A percentile compares a stretch with the other conserved stretches of the same genome.
Evolutionary conservation across 2,797 vertebrate genomes (phyloP).

Genomic region (Amniataba percoides): DNA sequence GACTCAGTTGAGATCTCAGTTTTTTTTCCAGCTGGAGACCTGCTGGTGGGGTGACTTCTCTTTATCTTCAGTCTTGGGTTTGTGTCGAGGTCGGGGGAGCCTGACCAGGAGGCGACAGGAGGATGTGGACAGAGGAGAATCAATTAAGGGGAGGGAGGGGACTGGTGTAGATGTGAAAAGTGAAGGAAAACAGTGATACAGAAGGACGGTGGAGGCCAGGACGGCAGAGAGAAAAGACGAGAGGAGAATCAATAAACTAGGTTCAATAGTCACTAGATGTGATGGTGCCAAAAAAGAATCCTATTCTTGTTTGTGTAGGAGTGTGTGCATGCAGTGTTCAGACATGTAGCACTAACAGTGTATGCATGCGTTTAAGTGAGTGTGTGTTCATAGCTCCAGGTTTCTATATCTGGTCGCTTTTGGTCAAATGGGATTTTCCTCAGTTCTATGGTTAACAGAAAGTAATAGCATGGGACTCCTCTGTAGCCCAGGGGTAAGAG

Average conservation of each 20-base stretch:
- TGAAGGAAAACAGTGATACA: conserved; percentile 30
- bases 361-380: neutral
- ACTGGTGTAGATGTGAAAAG: conserved; percentile 27
- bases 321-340: conserved; percentile 9
- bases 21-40: neutral
- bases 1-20: conserved; percentile 2
- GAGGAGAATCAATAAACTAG: conserved; percentile 53
- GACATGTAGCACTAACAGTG: neutral
- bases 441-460: conserved; percentile 36
- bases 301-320: conserved; percentile 34
- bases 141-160: conserved; percentile 41
- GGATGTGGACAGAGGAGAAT: conserved; percentile 52
- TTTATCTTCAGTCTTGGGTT: conserved; percentile 19
- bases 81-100: conserved; percentile 25
- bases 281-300: conserved; percentile 31
- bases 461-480: conserved; percentile 15
- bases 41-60: conserved; percentile 26
- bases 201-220: conserved; percentile 8
- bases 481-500: neutral
- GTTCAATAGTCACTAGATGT: conserved; percentile 50
- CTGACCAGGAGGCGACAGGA: conserved; percentile 37
- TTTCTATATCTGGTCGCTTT: conserved; percentile 33
- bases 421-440: conserved; percentile 42
- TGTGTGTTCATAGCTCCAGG: conserved; percentile 17
- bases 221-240: conserved; percentile 28